Conservation (phyloP, 2,888 invertebrate species). For the Hyposoter didymator region DNA sequence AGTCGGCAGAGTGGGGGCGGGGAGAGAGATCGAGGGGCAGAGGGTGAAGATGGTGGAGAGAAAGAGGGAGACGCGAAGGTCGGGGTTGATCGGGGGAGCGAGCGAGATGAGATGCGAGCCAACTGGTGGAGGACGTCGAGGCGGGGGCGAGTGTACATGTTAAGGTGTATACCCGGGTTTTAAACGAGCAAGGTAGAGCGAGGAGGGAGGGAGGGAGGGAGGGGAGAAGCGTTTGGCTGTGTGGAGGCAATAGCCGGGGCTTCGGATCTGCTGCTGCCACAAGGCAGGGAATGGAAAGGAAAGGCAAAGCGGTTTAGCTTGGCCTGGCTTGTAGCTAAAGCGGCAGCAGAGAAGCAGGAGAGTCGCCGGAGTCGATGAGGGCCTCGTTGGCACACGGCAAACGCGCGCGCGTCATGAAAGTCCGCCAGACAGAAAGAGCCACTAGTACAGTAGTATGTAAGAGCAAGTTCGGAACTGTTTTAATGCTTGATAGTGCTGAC, state of each 20-base stretch:
- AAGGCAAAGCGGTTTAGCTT: conserved; percentile 68
- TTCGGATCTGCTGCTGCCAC: conserved; percentile 38
- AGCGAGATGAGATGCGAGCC: conserved; percentile 20
- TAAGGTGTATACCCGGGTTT: conserved; percentile 40
- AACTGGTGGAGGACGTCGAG: conserved; percentile 31
- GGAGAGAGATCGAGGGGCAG: conserved; percentile 4
- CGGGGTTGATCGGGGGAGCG: conserved; percentile 1
- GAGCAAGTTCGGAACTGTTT: conserved; percentile 29
- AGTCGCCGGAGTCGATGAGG: conserved; percentile 65
- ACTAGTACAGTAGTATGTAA: conserved; percentile 19
- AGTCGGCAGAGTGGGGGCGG: not conserved
- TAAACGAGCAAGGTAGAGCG: conserved; percentile 20
- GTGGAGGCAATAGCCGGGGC: conserved; percentile 61
- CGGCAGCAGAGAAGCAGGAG: conserved; percentile 59
- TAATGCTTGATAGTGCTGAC: not conserved
- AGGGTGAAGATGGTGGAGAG: conserved; percentile 7
- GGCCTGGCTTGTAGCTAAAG: conserved; percentile 60
- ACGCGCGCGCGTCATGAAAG: conserved; percentile 65
- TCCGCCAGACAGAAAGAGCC: conserved; percentile 58
- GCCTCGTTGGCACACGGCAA: conserved; percentile 65
- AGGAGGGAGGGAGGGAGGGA: conserved; percentile 45
- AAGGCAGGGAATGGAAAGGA: conserved; percentile 63
- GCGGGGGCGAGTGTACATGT: conserved; percentile 48
- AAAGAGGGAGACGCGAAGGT: conserved; percentile 2
- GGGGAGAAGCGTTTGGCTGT: conserved; percentile 41